Base-by-base conservation (phyloP, 92 coral and sea anemone species). In the Palythoa grandiflora region DNA sequence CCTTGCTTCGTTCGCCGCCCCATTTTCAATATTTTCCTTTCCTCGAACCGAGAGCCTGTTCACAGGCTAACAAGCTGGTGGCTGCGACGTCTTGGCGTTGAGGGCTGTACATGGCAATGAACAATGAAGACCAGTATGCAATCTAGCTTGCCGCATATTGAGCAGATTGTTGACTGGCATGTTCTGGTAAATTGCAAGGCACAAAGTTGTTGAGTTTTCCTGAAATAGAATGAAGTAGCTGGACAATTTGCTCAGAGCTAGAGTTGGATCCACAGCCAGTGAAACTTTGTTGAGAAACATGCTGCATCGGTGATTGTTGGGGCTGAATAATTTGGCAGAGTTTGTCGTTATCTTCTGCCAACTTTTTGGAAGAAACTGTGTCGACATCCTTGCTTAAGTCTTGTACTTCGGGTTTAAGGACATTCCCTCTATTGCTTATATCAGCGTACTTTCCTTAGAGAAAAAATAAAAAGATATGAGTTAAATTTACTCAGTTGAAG, bases 241-340 rank as follows among this genome's bases (percentile, higher is more conserved):
- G 73, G 73, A 68, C 39, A 28, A 68, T 68, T 68, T 68, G 73
- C 73, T 68, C 40, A 20, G 73, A 68, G 38, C 38, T 68, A 9
- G 40, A 68, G 72, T 28, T 68, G 9, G 37, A 28, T 68, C 38
- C 72, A 68, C 72, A 5, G 6, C 38, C 72, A 68, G 72, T 28
- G 72, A 19, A 6, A 28, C 38, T 68, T 68, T 19, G 72, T 19
- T 28, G 72, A 68, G 72, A 1, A 68, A 68, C 6, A 13, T 6
- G 10, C 72, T 68, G 4, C 72, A 68, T 68, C 72, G 72, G 72
- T 6, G 72, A 68, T 68, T 68, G 72, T 68, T 68, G 36, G 13
- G 72, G 72, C 38, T 68, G 72, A 68, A 68, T 68, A 68, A 68
- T 68, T 68, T 19, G 8, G 72, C 72, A 68, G 72, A 68, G 72